phyloP scores from a whole-genome alignment of 2,888 invertebrate species.

The Villa cingulata region DNA sequence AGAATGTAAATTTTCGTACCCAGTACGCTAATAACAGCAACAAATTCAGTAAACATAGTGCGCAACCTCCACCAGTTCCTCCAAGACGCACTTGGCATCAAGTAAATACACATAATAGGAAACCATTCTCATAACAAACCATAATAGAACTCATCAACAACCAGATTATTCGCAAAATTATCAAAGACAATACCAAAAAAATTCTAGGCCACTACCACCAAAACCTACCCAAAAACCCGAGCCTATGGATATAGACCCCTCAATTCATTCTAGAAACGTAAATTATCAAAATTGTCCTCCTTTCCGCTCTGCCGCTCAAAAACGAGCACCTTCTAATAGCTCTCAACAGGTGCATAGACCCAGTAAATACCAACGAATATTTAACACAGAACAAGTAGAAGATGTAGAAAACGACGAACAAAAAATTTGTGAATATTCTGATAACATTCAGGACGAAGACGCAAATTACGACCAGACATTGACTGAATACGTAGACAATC shows the following conservation, averaged over 20 bases:
- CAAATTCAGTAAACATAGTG: not conserved
- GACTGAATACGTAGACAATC: too few relatives aligned
- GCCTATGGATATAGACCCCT: constrained; percentile 11
- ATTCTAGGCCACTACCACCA: constrained; percentile 1
- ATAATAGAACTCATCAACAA: not conserved
- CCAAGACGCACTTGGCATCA: not conserved
- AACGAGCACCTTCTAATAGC: not conserved
- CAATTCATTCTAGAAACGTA: constrained; percentile 6
- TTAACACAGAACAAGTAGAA: not conserved
- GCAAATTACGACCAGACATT: too few relatives aligned
- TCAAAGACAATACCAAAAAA: not conserved
- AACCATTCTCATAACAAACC: too few relatives aligned
- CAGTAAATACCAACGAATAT: not conserved
- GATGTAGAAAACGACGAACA: too few relatives aligned
- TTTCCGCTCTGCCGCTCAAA: not conserved
- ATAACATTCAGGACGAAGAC: too few relatives aligned
- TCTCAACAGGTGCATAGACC: not conserved
- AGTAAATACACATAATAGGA: too few relatives aligned
- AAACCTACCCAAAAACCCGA: constrained; percentile 9
- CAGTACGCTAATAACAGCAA: not conserved
- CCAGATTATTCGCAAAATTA: not conserved
- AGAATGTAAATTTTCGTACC: not conserved
- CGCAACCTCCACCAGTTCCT: not conserved
- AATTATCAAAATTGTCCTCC: constrained; percentile 11
- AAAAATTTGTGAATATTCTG: too few relatives aligned